Evolutionary conservation across 64 coral and sea anemone species (phyloP), one percentile per base, ranked within the genome.

Genomic region (Dendronephthya gigantea): DNA sequence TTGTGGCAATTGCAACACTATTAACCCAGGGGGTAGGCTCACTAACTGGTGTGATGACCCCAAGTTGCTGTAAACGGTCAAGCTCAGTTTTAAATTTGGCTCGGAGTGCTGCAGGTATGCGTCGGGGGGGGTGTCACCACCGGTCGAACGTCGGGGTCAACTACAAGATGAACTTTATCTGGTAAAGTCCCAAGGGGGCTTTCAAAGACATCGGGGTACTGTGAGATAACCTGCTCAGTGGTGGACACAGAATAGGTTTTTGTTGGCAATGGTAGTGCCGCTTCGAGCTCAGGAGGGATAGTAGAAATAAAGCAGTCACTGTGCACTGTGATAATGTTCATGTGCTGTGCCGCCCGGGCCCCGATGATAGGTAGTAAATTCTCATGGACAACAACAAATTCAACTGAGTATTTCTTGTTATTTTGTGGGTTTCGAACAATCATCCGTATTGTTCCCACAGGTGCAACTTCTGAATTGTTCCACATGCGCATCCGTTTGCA

Each of bases 141-240:
- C 22, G 58, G 58, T 3, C 19, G 3, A 3, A 66, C 19, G 22
- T 66, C 58, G 3, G 58, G 3, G 29, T 66, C 58, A 66, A 66
- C 58, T 66, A 8, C 58, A 3, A 66, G 14, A 14, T 66, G 19
- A 14, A 66, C 58, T 66, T 76, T 30, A 1, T 30, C 69, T 76
- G 69, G n/a, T 13, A 76, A 4, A 30, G 35, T 76, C 3, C n/a
- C 69, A 31, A 76, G 35, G 7, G 28, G 29, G 35, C 69, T 4
- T 4, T 76, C 28, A 76, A 76, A 76, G 69, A 76, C n/a, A 76
- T 34, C 69, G 17, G 69, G 69, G 69, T 76, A 76, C 34, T 76
- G 69, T 76, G 69, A 76, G 31, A 76, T 76, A 25, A 76, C 69
- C 23, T 76, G 69, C n/a, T 76, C 29, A 3, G 69, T 3, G 31